phyloP scores from a whole-genome alignment of 2,797 vertebrate species.

The Cirrhinus molitorella region DNA sequence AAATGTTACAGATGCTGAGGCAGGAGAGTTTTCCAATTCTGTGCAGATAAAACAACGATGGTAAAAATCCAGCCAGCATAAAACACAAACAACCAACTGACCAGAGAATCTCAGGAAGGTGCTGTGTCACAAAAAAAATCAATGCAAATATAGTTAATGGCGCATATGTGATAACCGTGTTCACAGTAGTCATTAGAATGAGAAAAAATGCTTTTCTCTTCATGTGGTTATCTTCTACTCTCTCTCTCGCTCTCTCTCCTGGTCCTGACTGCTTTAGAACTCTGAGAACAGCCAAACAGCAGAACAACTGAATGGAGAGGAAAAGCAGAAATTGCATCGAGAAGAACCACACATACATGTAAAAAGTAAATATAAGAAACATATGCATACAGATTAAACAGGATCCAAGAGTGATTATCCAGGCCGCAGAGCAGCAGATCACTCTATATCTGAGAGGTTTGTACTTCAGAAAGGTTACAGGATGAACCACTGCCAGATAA shows the following conservation, averaged over 20 bases:
- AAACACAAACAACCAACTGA: not conserved
- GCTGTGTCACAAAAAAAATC: not conserved
- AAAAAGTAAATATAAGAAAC: not conserved
- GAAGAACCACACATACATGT: not conserved
- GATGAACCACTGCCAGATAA: not conserved
- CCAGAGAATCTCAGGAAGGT: not conserved
- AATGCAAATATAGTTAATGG: not conserved
- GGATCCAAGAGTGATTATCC: not conserved
- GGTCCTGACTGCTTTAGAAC: slow-evolving; percentile 18
- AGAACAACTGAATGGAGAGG: not conserved
- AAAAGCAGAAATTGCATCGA: not conserved
- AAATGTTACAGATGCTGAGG: not conserved
- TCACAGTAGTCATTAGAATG: not conserved
- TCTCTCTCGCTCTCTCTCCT: not conserved
- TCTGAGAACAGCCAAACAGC: not conserved
- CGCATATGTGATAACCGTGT: not conserved
- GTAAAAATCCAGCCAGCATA: not conserved
- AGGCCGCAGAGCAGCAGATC: not conserved
- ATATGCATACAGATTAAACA: not conserved
- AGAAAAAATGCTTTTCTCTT: not conserved
- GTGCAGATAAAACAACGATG: not conserved
- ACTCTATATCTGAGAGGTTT: slow-evolving; percentile 38
- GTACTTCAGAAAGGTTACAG: slow-evolving; percentile 18
- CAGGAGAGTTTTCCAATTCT: not conserved
- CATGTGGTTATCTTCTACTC: not conserved